Evolutionary conservation across 2,113 vertebrate species (phyloP), one percentile per base, ranked within the genome.

Genomic region (Clarias magur): DNA sequence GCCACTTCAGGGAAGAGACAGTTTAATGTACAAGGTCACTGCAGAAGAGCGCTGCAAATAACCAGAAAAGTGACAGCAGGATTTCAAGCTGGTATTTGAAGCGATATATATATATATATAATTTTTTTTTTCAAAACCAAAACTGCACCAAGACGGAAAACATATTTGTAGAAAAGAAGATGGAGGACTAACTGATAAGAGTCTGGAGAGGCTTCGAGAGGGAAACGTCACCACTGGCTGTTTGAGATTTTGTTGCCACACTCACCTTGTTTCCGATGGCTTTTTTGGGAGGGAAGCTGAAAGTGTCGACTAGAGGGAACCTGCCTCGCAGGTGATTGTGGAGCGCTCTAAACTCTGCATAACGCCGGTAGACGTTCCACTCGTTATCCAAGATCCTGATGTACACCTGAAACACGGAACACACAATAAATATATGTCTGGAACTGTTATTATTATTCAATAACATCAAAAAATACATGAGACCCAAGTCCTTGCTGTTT

Each of bases 201-300:
- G 42, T 53, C 13, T 15, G 15, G 21, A 13, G 63, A 83, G 10
- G 0, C 84, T 42, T 54, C 34, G 19, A 42, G 75, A 27, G 3
- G 78, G 73, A 60, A 59, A 38, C 60, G 19, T 62, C 10, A 0
- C 19, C 30, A 81, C 3, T 16, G 30, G 19, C 19, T 81, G 19
- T 81, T 81, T 23, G 21, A 62, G 30, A 62, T 42, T 38, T 25
- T 62, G 30, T 81, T 16, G 23, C n/a, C 27, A 38, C 15, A 72
- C 86, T 59, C 95, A 99, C 98, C 97, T 99, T 99, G 95, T 99
- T 99, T 90, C 98, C 97, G 65, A 99, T 96, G 92, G 98, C 98
- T 94, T 99, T 99, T 91, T 99, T 99, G 19, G 98, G 98, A 15
- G 98, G 98, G 90, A 99, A 99, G 93, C 89, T 96, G 90, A 97